phyloP scores from a whole-genome alignment of 2,888 invertebrate species.

The Oxyteleia sp. region DNA sequence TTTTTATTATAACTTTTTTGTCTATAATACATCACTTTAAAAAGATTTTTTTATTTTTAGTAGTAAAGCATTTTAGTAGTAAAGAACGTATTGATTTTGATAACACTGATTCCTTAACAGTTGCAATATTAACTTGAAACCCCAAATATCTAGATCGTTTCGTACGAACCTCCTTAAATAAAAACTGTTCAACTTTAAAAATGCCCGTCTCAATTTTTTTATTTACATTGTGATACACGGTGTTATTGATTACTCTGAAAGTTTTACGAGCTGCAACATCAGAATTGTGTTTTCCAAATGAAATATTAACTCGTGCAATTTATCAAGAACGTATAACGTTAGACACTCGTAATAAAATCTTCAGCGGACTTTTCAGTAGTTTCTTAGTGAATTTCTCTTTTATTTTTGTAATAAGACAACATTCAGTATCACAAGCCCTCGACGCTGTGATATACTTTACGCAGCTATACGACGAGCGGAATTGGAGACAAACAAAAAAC shows the following conservation, averaged over 20 bases:
- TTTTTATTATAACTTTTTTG: no score
- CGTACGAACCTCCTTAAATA: no score
- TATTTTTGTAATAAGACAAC: slow-evolving; percentile 21
- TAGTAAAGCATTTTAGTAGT: no score
- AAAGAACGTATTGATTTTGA: no score
- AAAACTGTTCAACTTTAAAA: no score
- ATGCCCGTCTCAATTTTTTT: no score
- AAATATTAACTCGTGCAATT: neutral
- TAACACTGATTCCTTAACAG: no score
- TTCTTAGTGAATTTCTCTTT: slow-evolving; percentile 8
- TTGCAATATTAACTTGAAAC: no score
- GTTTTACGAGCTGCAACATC: neutral
- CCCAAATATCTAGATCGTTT: no score
- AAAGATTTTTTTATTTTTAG: no score
- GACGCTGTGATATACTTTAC: slow-evolving; percentile 30
- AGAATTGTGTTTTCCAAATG: slow-evolving; percentile 2
- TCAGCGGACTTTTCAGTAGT: neutral
- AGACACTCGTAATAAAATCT: slow-evolving; percentile 1
- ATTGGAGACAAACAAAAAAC: slow-evolving; percentile 31
- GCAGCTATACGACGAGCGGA: neutral
- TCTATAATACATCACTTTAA: no score
- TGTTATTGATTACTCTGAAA: neutral
- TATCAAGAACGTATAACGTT: slow-evolving; percentile 1
- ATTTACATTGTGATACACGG: neutral
- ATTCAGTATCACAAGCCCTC: slow-evolving; percentile 56